These are phyloP conservation scores for Phallusia fumigata DNA, from an alignment of 23 tunicate genomes.

Conservation along the genomic window DNA sequence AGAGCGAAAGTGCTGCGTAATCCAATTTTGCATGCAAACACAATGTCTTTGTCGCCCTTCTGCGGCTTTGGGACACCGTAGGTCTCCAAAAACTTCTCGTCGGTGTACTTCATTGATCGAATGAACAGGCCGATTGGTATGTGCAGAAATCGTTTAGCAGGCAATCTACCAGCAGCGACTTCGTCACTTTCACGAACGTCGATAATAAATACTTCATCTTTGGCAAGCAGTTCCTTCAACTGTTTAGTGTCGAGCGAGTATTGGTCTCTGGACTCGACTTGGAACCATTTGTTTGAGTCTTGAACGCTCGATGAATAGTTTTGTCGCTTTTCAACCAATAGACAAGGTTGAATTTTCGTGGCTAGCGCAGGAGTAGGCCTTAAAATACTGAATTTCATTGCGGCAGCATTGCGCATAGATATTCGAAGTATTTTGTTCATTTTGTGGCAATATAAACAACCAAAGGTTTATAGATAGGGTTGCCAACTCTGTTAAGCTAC, in stretches of 20 bases:
- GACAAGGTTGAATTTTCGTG: too few species aligned
- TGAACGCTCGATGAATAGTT: too few species aligned
- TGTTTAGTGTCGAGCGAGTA: conserved; percentile 40
- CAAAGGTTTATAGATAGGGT: too few species aligned
- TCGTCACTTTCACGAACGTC: conserved; percentile 76
- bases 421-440: too few species aligned
- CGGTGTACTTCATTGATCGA: conserved; percentile 24
- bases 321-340: too few species aligned
- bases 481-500: too few species aligned
- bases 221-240: conserved; percentile 38
- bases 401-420: too few species aligned
- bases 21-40: conserved; percentile 54
- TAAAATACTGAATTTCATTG: too few species aligned
- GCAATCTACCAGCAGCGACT: conserved; percentile 60
- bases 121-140: conserved; percentile 52
- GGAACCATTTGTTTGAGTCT: conserved; percentile 14
- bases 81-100: conserved; percentile 45
- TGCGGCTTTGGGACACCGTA: conserved; percentile 47
- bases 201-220: conserved; percentile 42
- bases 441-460: too few species aligned
- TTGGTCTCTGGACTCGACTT: conserved; percentile 35
- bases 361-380: too few species aligned
- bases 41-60: conserved; percentile 52
- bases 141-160: conserved; percentile 58
- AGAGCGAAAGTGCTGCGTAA: conserved; percentile 62